Evolutionary conservation across 2,797 vertebrate genomes (phyloP).

Genomic region (Onychomys torridus): DNA sequence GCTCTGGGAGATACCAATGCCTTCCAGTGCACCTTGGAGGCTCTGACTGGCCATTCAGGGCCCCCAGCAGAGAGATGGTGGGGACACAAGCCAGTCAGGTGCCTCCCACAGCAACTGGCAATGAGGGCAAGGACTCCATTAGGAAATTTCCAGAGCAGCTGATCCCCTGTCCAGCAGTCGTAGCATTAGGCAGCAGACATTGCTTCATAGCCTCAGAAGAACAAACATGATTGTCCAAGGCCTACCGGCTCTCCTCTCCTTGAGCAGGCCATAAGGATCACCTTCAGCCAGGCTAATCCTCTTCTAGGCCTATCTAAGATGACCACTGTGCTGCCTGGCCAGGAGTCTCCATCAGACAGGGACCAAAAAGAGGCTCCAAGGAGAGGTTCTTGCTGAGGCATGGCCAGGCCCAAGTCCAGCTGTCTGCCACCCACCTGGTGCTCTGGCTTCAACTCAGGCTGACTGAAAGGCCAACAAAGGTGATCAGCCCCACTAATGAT

Average conservation of each 20-base stretch:
- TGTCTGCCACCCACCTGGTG: neutral
- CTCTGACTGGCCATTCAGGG: rapidly evolving
- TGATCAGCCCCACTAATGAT: rapidly evolving
- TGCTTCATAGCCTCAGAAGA: neutral
- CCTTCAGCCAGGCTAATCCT: too few relatives aligned
- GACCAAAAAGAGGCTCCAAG: neutral
- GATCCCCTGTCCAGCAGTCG: neutral
- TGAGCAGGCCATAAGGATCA: rapidly evolving
- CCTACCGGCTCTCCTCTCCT: neutral
- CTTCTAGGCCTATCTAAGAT: neutral
- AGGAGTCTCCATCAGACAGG: neutral
- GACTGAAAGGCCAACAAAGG: neutral
- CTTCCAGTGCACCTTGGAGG: neutral
- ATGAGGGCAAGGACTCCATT: rapidly evolving
- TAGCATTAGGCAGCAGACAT: neutral
- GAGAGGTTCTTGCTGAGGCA: neutral
- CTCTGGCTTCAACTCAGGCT: neutral
- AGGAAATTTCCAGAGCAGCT: rapidly evolving
- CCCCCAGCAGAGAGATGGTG: neutral
- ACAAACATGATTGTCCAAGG: too few relatives aligned
- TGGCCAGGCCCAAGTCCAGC: neutral
- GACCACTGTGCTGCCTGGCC: neutral
- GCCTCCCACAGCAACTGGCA: neutral
- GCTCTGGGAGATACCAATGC: neutral
- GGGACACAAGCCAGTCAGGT: rapidly evolving